phyloP scores from a whole-genome alignment of 2,888 invertebrate species.

The Trichopria drosophilae region DNA sequence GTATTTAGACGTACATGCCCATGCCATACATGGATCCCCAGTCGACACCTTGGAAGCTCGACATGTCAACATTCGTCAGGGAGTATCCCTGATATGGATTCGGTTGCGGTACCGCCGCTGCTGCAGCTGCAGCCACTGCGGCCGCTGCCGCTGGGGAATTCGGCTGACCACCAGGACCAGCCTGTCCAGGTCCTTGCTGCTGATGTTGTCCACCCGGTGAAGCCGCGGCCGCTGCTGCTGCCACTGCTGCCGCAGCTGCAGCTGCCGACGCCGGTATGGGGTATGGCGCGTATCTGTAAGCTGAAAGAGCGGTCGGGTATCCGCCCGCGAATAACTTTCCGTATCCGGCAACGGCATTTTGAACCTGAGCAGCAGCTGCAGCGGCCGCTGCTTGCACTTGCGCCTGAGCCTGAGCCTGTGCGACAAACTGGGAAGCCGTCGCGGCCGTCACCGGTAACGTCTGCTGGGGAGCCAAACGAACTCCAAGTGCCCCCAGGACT shows the following conservation, averaged over 20 bases:
- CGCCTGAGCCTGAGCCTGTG: conserved; percentile 59
- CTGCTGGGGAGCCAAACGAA: conserved; percentile 68
- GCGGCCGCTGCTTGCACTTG: conserved; percentile 61
- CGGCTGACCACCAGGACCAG: conserved; percentile 59
- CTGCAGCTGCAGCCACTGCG: conserved; percentile 65
- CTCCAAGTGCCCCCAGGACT: conserved; percentile 73
- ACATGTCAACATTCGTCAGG: conserved; percentile 88
- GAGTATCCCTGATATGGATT: conserved; percentile 78
- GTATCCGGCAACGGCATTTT: conserved; percentile 67
- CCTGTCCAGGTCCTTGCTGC: too few species aligned
- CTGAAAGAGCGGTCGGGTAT: conserved; percentile 54
- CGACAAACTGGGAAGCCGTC: conserved; percentile 59
- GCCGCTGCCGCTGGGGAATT: conserved; percentile 60
- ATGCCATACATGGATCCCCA: conserved; percentile 91
- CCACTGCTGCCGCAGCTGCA: conserved; percentile 53
- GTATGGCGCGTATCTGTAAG: conserved; percentile 54
- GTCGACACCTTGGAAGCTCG: conserved; percentile 88
- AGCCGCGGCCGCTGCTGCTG: conserved; percentile 61
- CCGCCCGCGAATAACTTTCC: conserved; percentile 67
- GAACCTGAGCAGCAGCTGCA: conserved; percentile 63
- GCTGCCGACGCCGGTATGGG: conserved; percentile 53
- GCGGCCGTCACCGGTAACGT: conserved; percentile 63
- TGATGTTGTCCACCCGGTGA: conserved; percentile 59
- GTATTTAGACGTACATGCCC: conserved; percentile 83
- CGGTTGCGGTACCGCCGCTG: conserved; percentile 68